Percentiles rank a stretch among this genome's conserved stretches.
These are phyloP conservation scores for Macroramphosus scolopax DNA, from an alignment of 2,797 vertebrate species.

Conservation along the genomic window DNA sequence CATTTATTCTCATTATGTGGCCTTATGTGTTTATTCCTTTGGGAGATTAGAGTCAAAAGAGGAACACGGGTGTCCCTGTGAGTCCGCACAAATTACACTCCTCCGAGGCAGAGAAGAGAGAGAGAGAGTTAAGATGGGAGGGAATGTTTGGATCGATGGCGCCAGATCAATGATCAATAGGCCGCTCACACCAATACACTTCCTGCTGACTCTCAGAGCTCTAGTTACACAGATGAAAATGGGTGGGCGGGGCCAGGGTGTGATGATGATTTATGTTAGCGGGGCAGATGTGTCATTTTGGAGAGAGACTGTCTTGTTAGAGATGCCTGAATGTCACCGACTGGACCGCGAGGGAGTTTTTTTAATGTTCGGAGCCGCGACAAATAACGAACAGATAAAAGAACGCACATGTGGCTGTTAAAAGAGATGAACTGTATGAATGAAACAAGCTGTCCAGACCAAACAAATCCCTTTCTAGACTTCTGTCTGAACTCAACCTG, in stretches of 20 bases:
- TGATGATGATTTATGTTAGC: slow-evolving; percentile 73
- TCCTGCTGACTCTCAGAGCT: slow-evolving; percentile 67
- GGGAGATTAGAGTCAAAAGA: slow-evolving; percentile 43
- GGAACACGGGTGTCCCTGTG: slow-evolving; percentile 42
- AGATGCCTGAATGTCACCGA: slow-evolving; percentile 60
- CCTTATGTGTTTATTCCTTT: slow-evolving; percentile 35
- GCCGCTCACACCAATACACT: slow-evolving; percentile 70
- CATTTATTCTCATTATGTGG: slow-evolving; percentile 61
- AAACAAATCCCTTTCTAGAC: too few relatives aligned
- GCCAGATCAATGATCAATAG: slow-evolving; percentile 77
- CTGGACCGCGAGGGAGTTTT: slow-evolving; percentile 37
- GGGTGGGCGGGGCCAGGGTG: slow-evolving; percentile 61
- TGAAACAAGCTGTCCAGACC: too few relatives aligned
- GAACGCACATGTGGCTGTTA: too few relatives aligned
- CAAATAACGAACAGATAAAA: too few relatives aligned
- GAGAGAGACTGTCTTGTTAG: slow-evolving; percentile 43
- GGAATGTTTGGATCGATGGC: slow-evolving; percentile 63
- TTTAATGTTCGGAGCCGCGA: too few relatives aligned
- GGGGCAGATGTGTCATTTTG: slow-evolving; percentile 66
- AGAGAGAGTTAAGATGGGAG: slow-evolving; percentile 25
- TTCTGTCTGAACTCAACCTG: too few relatives aligned
- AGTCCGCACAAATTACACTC: slow-evolving; percentile 44
- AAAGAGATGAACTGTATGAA: too few relatives aligned
- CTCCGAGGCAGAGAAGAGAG: slow-evolving; percentile 2
- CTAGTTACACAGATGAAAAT: slow-evolving; percentile 74